Evolutionary conservation across 2,888 invertebrate genomes (phyloP), one percentile per base, ranked within the genome.

Genomic region (Coenonympha glycerion): DNA sequence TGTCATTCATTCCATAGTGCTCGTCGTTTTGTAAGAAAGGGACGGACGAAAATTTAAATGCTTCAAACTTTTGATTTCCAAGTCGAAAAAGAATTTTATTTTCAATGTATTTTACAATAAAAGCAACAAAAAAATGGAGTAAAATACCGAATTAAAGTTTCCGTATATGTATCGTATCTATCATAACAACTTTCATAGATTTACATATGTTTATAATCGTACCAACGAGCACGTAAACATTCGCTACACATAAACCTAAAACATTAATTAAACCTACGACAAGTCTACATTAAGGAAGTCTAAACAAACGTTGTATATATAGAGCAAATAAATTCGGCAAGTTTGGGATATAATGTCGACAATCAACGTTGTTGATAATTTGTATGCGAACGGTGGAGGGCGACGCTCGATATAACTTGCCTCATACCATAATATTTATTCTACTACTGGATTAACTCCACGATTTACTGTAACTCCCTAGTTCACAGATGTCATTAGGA

Each of bases 381-480:
- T 83, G 78, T 82, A 78, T 80, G 73, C 64, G 65, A 61, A 52
- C 56, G 54, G 56, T 59, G 64, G 57, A 59, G 37, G 50, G 48
- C 49, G 47, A 22, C 47, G 56, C 56, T 60, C 56, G 49, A 59
- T 75, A 69, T 77, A n/a, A n/a, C n/a, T 74, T 75, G 63, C 57
- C 56, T 58, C 59, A 63, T 64, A 64, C 62, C 72, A 70, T 71
- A 76, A 77, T 80, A 78, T 84, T 80, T 79, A 79, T 76, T n/a
- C n/a, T n/a, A 71, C 65, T 65, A 54, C 55, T 63, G 67, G 70
- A 76, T 78, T 70, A 72, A 69, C 64, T 63, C 66, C 46, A 67
- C 66, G 69, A 74, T 74, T 73, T 57, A 52, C 52, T 48, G 49
- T 45, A 19, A 47, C 49, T 65, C 66, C 65, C 64, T 66, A 59